Evolutionary conservation across 2,797 vertebrate species (phyloP).

Genomic region (Enteromius radiatus): DNA sequence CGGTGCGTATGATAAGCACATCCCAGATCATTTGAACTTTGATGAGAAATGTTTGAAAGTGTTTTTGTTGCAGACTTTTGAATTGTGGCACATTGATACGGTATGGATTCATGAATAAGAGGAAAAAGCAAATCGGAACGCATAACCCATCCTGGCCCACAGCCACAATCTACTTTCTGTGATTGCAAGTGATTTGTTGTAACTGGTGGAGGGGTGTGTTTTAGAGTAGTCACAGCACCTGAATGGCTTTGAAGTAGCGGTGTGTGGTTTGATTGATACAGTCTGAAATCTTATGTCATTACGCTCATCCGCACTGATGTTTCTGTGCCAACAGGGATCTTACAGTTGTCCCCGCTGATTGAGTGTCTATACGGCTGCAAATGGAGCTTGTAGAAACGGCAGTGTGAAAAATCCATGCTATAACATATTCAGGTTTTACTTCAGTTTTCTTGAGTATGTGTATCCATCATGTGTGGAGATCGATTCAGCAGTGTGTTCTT

Average conservation of each 20-base stretch:
- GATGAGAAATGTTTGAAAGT: neutral
- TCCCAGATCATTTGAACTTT: neutral
- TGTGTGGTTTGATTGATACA: conserved; percentile 59
- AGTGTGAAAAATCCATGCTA: conserved; percentile 30
- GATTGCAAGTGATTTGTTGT: conserved; percentile 55
- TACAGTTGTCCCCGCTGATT: conserved; percentile 48
- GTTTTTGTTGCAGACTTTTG: neutral
- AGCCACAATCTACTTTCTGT: conserved; percentile 28
- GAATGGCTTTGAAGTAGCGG: conserved; percentile 52
- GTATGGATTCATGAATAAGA: conserved; percentile 18
- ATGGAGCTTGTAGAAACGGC: conserved; percentile 51
- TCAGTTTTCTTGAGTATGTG: conserved; percentile 41
- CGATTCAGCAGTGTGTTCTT: conserved; percentile 10
- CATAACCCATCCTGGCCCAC: neutral
- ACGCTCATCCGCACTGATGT: conserved; percentile 49
- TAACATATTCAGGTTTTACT: conserved; percentile 45
- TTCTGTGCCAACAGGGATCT: conserved; percentile 51
- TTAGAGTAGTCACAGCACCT: conserved; percentile 45
- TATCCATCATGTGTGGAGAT: conserved; percentile 49
- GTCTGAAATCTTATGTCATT: conserved; percentile 60
- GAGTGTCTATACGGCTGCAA: conserved; percentile 49
- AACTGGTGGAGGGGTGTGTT: conserved; percentile 49
- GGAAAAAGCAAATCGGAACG: conserved; percentile 6
- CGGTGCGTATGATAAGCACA: neutral
- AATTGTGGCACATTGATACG: neutral